Evolutionary conservation across 2,888 invertebrate genomes (phyloP), one percentile per base, ranked within the genome.

Genomic region (Antheraea yamamai): DNA sequence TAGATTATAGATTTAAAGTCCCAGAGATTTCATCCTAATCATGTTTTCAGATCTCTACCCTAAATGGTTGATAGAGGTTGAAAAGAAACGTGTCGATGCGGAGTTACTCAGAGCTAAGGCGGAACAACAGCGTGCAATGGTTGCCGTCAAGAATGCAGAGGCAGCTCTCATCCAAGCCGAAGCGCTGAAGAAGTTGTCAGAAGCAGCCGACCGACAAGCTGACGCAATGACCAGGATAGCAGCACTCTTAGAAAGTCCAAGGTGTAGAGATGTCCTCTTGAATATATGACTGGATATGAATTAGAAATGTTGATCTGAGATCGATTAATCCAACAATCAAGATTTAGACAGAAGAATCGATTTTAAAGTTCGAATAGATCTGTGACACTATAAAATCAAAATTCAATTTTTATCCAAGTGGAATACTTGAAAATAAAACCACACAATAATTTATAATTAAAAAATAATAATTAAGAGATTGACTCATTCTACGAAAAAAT

Each of bases 31-130:
- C 23, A 39, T 16, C n/a, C 73, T 30, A 76, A 26, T 47, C 6
- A 61, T 35, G 1, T 16, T 75, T 75, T n/a, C 51, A 92, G 92
- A 85, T 77, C 77, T 92, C 4, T 92, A 91, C 75, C 93, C 91
- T 20, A 87, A 91, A 83, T 92, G 92, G 92, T 76, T 92, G 16
- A 87, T 92, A 84, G 88, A 91, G 75, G 87, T 92, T 3, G 93
- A 92, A 76, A 88, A 89, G 76, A 91, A 90, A 74, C 85, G 92
- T 0, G 90, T 91, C 0, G 89, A 92, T 3, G 91, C 92, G 0
- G 93, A 92, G 64, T 78, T 90, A 20, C 81, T 84, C 20, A 81
- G 90, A 64, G 92, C 92, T 0, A 88, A 86, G 47, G 92, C 92
- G 0, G 92, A 91, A 58, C 87, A 89, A 74, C 83, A 85, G 20